These are phyloP conservation scores for Brienomyrus longianalis DNA, from an alignment of 2,113 vertebrate species.

Conservation along the genomic window DNA sequence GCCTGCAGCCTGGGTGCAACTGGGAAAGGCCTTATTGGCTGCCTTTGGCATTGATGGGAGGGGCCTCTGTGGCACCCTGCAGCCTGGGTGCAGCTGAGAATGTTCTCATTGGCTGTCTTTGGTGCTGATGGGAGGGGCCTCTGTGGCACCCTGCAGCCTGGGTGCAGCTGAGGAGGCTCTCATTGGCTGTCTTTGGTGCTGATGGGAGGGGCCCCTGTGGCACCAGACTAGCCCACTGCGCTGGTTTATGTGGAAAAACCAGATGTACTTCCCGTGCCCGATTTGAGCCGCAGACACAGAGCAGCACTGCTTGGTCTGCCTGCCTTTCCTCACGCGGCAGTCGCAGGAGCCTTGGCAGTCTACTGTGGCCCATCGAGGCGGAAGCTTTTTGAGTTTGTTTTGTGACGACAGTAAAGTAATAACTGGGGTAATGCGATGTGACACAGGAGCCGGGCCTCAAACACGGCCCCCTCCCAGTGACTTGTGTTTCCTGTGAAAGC, in stretches of 20 bases:
- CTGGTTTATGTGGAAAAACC: neutral
- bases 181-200: neutral
- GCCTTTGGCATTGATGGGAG: neutral
- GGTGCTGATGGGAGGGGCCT: neutral
- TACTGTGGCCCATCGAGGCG: neutral
- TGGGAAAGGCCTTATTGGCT: neutral
- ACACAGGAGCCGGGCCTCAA: neutral
- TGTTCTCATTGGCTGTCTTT: neutral
- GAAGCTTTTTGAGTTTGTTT: constrained; percentile 1
- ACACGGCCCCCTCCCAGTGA: neutral
- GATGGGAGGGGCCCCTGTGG: neutral
- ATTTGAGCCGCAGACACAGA: neutral
- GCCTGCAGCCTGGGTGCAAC: neutral
- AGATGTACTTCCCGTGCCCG: neutral
- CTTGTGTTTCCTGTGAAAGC: neutral
- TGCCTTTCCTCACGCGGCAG: neutral
- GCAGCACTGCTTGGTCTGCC: neutral
- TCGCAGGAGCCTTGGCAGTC: neutral
- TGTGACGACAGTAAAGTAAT: neutral
- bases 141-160: neutral
- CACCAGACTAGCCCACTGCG: neutral
- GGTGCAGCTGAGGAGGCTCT: neutral
- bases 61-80: neutral
- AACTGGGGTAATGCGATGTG: neutral
- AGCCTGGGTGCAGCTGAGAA: neutral